Conservation (phyloP, 2,113 vertebrate species). For the Paratilapia polleni region DNA sequence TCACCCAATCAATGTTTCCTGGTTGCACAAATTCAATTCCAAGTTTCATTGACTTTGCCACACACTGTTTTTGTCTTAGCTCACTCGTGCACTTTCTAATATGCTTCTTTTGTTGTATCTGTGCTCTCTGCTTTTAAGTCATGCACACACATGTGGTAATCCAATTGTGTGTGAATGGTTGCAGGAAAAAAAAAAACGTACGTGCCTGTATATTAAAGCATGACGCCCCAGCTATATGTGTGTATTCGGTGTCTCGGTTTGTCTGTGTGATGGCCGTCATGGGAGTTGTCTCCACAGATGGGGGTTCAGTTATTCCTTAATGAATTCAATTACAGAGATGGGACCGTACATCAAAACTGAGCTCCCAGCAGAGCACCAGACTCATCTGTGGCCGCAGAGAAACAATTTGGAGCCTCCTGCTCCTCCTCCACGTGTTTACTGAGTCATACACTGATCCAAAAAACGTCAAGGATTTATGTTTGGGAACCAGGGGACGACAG, state of each 20-base stretch:
- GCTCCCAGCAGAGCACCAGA: slow-evolving; percentile 17
- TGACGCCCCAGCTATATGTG: not conserved
- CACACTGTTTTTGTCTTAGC: not conserved
- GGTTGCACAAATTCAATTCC: not conserved
- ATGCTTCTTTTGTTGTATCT: not conserved
- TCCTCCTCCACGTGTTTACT: slow-evolving; percentile 34
- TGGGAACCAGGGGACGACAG: slow-evolving; percentile 31
- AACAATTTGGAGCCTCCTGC: slow-evolving; percentile 33
- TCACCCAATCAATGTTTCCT: not conserved
- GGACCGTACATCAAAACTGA: slow-evolving; percentile 44
- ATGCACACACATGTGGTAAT: not conserved
- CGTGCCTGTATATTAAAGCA: not conserved
- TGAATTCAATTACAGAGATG: slow-evolving; percentile 67
- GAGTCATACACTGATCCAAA: slow-evolving; percentile 8
- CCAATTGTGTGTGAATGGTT: not conserved
- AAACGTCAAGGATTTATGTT: slow-evolving; percentile 52
- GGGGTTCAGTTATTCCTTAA: slow-evolving; percentile 63
- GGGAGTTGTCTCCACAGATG: slow-evolving; percentile 59
- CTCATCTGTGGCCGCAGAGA: slow-evolving; percentile 46
- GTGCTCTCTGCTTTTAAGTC: not conserved
- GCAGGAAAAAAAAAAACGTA: no score
- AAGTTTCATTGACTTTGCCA: not conserved
- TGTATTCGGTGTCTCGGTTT: not conserved
- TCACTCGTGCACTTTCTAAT: not conserved
- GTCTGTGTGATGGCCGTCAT: slow-evolving; percentile 9